These are phyloP conservation scores for Clamator glandarius DNA, from an alignment of 2,797 vertebrate species.

Conservation along the genomic window DNA sequence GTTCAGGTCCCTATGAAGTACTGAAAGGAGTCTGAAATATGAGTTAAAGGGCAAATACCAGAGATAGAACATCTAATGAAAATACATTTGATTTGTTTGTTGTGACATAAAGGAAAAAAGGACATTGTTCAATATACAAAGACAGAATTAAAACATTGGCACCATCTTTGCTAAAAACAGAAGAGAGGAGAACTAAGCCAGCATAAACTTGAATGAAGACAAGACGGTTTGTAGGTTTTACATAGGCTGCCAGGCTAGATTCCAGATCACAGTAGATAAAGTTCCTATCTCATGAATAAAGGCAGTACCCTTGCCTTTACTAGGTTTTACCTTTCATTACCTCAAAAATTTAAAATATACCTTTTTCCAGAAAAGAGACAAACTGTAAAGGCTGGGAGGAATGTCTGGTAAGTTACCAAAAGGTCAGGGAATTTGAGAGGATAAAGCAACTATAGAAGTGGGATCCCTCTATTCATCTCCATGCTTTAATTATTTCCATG, in stretches of 20 bases:
- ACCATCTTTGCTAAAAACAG: background rate
- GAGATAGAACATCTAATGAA: background rate
- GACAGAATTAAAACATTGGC: background rate
- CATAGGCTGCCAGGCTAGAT: background rate
- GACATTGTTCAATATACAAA: background rate
- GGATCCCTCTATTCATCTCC: background rate
- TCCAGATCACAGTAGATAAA: background rate
- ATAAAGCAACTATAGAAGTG: background rate
- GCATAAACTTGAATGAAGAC: background rate
- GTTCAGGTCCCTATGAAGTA: background rate
- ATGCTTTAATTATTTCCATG: background rate
- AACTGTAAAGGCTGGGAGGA: background rate
- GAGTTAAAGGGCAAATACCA: background rate
- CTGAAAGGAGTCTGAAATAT: background rate
- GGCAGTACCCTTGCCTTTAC: background rate
- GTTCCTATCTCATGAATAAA: background rate
- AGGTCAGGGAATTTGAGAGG: background rate
- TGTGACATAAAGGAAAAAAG: background rate
- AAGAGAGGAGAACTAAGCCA: background rate
- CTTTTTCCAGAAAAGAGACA: background rate
- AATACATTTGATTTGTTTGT: background rate
- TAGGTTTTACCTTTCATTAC: background rate
- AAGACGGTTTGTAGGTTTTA: background rate
- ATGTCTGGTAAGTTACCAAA: background rate
- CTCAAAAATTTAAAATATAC: background rate